A percentile compares a stretch with the other conserved stretches of the same genome.
Conservation (phyloP, 2,888 invertebrate species). For the Podabrus alpinus region DNA sequence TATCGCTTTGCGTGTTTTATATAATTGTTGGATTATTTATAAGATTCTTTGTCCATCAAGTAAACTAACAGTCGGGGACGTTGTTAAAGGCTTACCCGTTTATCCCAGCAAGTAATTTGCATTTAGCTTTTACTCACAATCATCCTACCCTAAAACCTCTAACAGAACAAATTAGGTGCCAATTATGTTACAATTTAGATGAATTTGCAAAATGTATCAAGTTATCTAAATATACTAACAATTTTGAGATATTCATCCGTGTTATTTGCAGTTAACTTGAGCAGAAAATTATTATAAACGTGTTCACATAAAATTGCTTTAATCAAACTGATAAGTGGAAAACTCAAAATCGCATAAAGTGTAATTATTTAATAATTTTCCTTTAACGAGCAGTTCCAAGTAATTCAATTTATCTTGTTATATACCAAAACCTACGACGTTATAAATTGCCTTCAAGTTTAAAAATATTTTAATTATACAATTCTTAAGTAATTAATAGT, state of each 20-base stretch:
- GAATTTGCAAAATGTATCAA: constrained; percentile 23
- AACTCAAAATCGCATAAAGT: background rate
- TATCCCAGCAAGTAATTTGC: constrained; percentile 31
- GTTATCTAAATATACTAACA: constrained; percentile 14
- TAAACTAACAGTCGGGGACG: constrained; percentile 2
- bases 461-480: background rate
- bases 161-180: constrained; percentile 31
- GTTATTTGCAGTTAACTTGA: background rate
- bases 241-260: background rate
- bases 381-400: background rate
- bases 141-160: constrained; percentile 28
- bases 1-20: background rate
- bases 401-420: background rate
- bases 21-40: background rate
- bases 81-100: constrained; percentile 26
- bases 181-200: constrained; percentile 28
- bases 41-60: background rate
- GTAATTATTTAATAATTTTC: background rate
- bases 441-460: background rate
- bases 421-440: background rate
- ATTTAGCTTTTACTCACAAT: constrained; percentile 24
- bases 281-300: background rate
- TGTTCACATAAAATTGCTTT: background rate
- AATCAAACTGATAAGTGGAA: constrained; percentile 1
- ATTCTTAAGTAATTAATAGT: background rate